Percentiles rank a stretch among this genome's conserved stretches.
Evolutionary conservation across 2,113 vertebrate genomes (phyloP).

Genomic region (Leucopternis melanops): DNA sequence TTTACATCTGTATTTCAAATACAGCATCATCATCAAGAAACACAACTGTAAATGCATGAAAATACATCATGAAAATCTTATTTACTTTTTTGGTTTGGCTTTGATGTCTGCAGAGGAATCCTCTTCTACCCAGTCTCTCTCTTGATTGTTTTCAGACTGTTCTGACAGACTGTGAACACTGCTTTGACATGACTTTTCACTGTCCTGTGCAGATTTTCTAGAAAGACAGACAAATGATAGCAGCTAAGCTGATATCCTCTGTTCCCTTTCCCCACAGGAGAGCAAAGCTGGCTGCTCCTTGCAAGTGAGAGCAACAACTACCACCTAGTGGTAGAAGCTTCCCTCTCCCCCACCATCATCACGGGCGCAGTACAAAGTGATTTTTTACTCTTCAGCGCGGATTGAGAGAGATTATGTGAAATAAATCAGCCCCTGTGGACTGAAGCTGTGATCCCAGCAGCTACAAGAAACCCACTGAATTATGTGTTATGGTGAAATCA

Average conservation of each 20-base stretch:
- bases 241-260: neutral
- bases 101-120: slow-evolving; percentile 8
- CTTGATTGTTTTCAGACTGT: slow-evolving; percentile 33
- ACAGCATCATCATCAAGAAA: neutral
- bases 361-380: neutral
- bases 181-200: slow-evolving; percentile 67
- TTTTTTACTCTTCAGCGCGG: neutral
- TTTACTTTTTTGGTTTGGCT: slow-evolving; percentile 65
- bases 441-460: neutral
- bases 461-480: neutral
- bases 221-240: neutral
- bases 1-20: neutral
- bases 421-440: neutral
- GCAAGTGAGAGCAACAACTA: neutral
- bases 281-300: neutral
- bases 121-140: slow-evolving; percentile 48
- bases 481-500: neutral
- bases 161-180: slow-evolving; percentile 47
- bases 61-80: neutral
- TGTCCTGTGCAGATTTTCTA: slow-evolving; percentile 61
- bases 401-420: neutral
- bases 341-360: neutral
- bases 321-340: slow-evolving; percentile 39
- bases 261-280: neutral
- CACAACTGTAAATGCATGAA: neutral